Base-by-base conservation (phyloP, 2,113 vertebrate genomes). In the Zapus hudsonius region DNA sequence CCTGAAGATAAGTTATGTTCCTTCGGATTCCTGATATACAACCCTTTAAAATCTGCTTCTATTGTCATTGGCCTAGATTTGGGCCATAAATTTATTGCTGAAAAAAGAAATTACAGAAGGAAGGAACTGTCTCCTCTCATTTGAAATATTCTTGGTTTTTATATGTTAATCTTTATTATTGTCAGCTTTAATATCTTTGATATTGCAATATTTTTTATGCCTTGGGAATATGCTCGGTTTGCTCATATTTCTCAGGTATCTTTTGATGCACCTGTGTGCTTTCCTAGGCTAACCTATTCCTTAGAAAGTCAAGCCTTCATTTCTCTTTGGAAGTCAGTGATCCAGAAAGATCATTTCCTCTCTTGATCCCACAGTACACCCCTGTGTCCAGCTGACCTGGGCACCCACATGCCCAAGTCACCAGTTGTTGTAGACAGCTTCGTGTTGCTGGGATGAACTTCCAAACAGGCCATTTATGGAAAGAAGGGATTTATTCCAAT, bases 21-120 rank as follows among this genome's bases (percentile, higher is more conserved):
- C 79, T 92, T 40, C 61, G n/a, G 73, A 76, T 86, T 94, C 36
- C 55, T 67, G 5, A 3, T 61, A 12, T 13, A 76, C 52, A 91
- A 78, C 73, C 5, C 52, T 96, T 93, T 63, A 90, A 93, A 84
- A 74, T 79, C 70, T 70, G 31, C 69, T 90, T 38, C 33, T 72
- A 13, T 63, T 80, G 93, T 93, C 44, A 59, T 19, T 80, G 55
- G 79, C 75, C 80, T 89, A 89, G 40, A 83, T 83, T 81, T 83
- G 27, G 52, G 33, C 31, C 87, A 93, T 80, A 88, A 74, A 79
- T 92, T 55, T 92, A 81, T 84, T 92, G 52, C 67, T 63, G 47
- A 42, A 78, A 93, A 78, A 40, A 29, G 55, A 82, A 93, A 87
- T 78, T 79, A 74, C 36, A 22, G 25, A 89, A 59, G 6, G 47